Base-by-base conservation (phyloP, 1,140 invertebrate species). In the Brachionus asplanchnoidis region DNA sequence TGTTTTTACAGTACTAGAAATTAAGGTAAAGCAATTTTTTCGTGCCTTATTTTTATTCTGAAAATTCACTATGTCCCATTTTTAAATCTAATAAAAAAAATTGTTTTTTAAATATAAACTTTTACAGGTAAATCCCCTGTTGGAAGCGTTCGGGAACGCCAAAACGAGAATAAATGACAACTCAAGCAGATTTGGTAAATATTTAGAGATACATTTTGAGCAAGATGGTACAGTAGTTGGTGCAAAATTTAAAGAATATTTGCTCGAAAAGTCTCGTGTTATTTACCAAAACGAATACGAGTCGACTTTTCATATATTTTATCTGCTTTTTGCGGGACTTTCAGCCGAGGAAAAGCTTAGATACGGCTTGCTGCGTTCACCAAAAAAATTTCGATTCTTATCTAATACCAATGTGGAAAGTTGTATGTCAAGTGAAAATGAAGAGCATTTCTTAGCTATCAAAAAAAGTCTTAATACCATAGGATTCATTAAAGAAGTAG, bases 191-290 rank as follows among this genome's bases (percentile, higher is more conserved):
- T 85, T 85, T 53, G 84, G 84, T 14, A 95, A 95, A 89, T 95
- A 94, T 88, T 89, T 95, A 32, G 94, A 95, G 87, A 89, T 95
- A 85, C 93, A 93, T n/a, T 94, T 95, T 92, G 94, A 94, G n/a
- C 92, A 91, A 85, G 94, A 94, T 17, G 92, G 91, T 85, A 94
- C 93, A n/a, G 94, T 94, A 17, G 95, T 95, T 92, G 90, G 94
- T 44, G 95, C 93, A 1, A 93, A 95, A 87, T 94, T 96, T 86
- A 94, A 93, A 90, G 88, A 95, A 68, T 94, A 95, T 87, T 93
- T 95, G 60, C 88, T 95, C 84, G 94, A 95, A 88, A 94, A 95
- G 87, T 94, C 93, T 0, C 89, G 94, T 87, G 94, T 95, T 36
- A 95, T 95, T 53, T 92, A 93, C 86, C 94, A 95, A 89, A 92